Conservation (phyloP, 2,797 vertebrate species). For the Melanitta fusca region DNA sequence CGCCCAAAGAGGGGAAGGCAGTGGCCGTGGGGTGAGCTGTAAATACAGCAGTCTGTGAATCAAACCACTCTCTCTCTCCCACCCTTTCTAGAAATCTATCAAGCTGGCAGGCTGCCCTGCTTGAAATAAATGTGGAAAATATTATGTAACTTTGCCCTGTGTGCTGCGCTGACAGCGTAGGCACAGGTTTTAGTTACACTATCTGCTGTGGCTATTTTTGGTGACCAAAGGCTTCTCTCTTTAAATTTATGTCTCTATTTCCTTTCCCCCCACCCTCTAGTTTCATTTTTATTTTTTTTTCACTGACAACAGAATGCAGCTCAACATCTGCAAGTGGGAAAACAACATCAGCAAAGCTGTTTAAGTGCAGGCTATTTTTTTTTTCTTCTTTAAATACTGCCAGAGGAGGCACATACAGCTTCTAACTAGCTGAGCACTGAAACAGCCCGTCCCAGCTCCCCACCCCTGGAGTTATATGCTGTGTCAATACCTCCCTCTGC, state of each 20-base stretch:
- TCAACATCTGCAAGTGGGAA: constrained; percentile 1
- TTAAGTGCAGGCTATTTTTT: not conserved
- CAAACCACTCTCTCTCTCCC: constrained; percentile 56
- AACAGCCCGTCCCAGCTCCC: not conserved
- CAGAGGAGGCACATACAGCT: not conserved
- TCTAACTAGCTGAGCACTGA: not conserved
- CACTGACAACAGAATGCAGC: not conserved
- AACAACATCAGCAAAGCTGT: not conserved
- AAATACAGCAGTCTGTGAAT: constrained; percentile 60
- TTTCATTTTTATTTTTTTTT: not conserved
- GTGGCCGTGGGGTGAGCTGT: not conserved
- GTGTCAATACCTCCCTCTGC: constrained; percentile 81
- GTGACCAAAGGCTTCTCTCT: constrained; percentile 44
- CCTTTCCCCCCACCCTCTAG: not conserved
- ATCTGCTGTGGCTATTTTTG: constrained; percentile 55
- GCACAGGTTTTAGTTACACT: constrained; percentile 48
- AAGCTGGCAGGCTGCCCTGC: constrained; percentile 51
- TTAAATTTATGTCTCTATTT: constrained; percentile 46
- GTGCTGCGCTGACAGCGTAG: not conserved
- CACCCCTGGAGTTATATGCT: constrained; percentile 39
- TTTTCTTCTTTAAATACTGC: not conserved
- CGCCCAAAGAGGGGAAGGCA: constrained; percentile 25
- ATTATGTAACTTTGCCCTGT: constrained; percentile 64
- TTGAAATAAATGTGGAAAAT: constrained; percentile 73
- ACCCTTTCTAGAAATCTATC: constrained; percentile 66